Percentiles rank a stretch among this genome's conserved stretches.
Conservation (phyloP, 2,113 vertebrate genomes). For the Sylvia atricapilla region DNA sequence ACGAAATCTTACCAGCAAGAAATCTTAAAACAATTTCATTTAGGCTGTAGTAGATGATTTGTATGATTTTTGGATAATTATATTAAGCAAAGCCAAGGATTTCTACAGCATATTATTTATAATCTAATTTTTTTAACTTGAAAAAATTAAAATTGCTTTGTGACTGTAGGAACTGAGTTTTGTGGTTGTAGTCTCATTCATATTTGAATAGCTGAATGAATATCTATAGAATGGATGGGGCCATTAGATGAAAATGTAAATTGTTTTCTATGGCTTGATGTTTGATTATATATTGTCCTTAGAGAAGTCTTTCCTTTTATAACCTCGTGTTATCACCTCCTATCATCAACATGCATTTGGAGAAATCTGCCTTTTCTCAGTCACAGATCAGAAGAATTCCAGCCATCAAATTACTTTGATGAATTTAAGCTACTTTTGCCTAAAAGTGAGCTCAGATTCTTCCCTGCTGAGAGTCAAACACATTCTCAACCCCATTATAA, state of each 20-base stretch:
- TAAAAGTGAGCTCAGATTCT: not conserved
- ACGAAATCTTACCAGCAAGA: not conserved
- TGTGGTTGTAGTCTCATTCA: not conserved
- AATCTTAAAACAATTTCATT: not conserved
- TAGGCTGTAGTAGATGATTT: not conserved
- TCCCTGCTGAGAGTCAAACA: not conserved
- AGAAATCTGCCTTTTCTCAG: not conserved
- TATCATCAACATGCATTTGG: not conserved
- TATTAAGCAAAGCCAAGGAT: not conserved
- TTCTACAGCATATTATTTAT: not conserved
- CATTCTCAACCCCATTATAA: not conserved
- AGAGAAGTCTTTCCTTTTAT: not conserved
- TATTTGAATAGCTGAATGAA: not conserved
- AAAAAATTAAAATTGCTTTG: not conserved
- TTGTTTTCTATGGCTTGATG: not conserved
- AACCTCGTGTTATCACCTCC: not conserved
- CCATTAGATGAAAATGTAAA: not conserved
- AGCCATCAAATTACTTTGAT: not conserved
- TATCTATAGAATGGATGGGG: not conserved
- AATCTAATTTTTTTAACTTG: not conserved
- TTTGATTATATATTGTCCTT: not conserved
- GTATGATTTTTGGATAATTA: not conserved
- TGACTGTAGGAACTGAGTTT: not conserved
- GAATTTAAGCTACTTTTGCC: constrained; percentile 21
- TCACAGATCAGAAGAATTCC: not conserved